phyloP scores from a whole-genome alignment of 2,113 vertebrate genomes.

The Sardina pilchardus region DNA sequence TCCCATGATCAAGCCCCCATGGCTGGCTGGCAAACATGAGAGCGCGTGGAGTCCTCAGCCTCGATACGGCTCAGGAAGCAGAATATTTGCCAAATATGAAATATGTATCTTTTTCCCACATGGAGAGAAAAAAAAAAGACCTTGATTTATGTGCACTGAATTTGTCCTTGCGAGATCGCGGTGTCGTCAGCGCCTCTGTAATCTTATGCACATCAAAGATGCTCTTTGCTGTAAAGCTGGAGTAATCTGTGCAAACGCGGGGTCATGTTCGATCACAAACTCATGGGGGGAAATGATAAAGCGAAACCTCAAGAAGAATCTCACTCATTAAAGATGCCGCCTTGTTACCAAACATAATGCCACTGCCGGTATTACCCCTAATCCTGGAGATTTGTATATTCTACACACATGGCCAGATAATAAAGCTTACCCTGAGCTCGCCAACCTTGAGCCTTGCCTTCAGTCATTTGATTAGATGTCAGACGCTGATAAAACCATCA shows the following conservation, averaged over 20 bases:
- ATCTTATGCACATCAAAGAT: conserved; percentile 42
- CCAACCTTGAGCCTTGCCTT: conserved; percentile 20
- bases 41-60: not conserved
- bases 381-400: conserved; percentile 27
- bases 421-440: conserved; percentile 17
- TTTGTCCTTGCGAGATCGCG: conserved; percentile 28
- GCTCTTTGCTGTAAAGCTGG: conserved; percentile 33
- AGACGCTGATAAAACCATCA: conserved; percentile 4
- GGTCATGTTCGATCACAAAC: conserved; percentile 34
- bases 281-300: conserved; percentile 22
- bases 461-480: not conserved
- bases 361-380: conserved; percentile 23
- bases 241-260: conserved; percentile 39
- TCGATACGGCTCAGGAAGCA: not conserved
- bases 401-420: conserved; percentile 9
- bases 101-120: conserved; percentile 28
- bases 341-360: not conserved
- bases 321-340: conserved; percentile 28
- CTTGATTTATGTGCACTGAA: conserved; percentile 19
- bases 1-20: not conserved
- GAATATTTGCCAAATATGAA: conserved; percentile 30
- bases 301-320: conserved; percentile 24
- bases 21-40: conserved; percentile 18
- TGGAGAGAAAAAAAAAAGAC: not conserved
- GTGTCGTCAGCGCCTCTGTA: conserved; percentile 26